These are phyloP conservation scores for Hypena proboscidalis DNA, from an alignment of 2,888 invertebrate genomes.

Conservation along the genomic window DNA sequence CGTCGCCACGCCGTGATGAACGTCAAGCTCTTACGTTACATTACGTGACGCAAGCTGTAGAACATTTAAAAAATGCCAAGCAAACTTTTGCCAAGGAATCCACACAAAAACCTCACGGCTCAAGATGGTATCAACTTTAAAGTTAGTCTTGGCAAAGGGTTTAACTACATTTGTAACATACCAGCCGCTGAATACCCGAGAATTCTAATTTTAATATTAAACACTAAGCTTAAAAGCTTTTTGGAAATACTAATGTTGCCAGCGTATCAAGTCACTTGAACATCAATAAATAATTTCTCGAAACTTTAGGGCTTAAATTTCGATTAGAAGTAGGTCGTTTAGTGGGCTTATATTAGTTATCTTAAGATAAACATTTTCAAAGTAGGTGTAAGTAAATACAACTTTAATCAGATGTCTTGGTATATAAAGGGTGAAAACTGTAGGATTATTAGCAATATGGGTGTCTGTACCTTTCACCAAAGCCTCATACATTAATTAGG, in stretches of 20 bases:
- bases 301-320: no score
- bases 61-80: slow-evolving; percentile 24
- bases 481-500: slow-evolving; percentile 56
- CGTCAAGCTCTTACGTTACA: slow-evolving; percentile 38
- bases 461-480: slow-evolving; percentile 42
- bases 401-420: not conserved
- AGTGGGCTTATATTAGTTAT: slow-evolving; percentile 8
- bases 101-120: slow-evolving; percentile 7
- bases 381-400: slow-evolving; percentile 6
- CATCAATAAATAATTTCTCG: no score
- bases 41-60: slow-evolving; percentile 38
- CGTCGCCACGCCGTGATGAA: slow-evolving; percentile 36
- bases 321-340: slow-evolving; percentile 3
- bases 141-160: no score
- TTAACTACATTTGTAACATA: no score
- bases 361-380: not conserved
- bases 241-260: no score
- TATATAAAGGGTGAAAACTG: slow-evolving; percentile 27
- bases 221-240: no score
- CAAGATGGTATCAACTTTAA: no score
- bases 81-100: slow-evolving; percentile 10
- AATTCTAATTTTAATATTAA: no score
- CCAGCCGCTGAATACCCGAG: no score
- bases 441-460: slow-evolving; percentile 47
- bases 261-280: no score